A percentile compares a stretch with the other conserved stretches of the same genome.
Conservation (phyloP, 2,113 vertebrate genomes). For the Stegostoma tigrinum region DNA sequence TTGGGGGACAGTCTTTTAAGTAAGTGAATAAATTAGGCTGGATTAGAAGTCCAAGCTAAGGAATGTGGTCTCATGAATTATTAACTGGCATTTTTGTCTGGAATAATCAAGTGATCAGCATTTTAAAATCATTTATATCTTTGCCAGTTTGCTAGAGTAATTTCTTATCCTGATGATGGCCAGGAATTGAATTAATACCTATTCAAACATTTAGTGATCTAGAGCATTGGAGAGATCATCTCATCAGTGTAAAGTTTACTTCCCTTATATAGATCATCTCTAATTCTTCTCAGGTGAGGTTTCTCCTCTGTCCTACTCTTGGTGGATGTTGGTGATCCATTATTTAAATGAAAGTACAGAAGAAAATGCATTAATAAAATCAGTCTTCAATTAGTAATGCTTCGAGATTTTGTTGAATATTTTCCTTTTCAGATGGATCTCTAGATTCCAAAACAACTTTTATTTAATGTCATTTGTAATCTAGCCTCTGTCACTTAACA, state of each 20-base stretch:
- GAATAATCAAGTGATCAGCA: not conserved
- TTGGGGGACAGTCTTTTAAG: conserved; percentile 9
- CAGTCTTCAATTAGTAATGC: too few relatives aligned
- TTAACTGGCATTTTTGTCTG: not conserved
- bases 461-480: too few relatives aligned
- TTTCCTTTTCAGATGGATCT: too few relatives aligned
- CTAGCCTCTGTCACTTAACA: too few relatives aligned
- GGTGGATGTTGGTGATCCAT: too few relatives aligned
- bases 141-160: not conserved
- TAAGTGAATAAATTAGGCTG: not conserved
- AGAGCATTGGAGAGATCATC: not conserved
- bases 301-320: not conserved
- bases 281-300: not conserved
- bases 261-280: not conserved
- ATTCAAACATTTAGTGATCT: not conserved
- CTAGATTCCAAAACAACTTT: too few relatives aligned
- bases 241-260: not conserved
- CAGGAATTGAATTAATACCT: not conserved
- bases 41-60: not conserved
- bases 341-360: too few relatives aligned
- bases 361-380: too few relatives aligned
- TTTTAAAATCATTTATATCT: not conserved
- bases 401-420: too few relatives aligned
- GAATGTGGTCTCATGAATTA: not conserved
- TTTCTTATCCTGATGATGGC: not conserved